Base-by-base conservation (phyloP, 2,113 vertebrate species). In the Gnathonemus longibarbis region DNA sequence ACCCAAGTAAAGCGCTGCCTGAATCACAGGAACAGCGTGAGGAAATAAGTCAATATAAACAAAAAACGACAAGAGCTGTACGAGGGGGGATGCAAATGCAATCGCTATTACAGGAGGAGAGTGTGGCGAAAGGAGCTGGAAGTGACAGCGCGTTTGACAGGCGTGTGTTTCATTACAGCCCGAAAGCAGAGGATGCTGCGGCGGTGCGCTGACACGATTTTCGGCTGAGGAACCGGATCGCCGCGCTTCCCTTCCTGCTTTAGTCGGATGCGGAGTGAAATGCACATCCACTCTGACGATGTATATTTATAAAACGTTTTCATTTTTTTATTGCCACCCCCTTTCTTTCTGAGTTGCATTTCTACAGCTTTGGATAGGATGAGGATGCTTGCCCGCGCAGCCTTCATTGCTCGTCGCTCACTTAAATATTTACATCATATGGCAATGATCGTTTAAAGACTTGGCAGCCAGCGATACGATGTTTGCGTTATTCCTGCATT, bases 31-130 rank as follows among this genome's bases (percentile, higher is more conserved):
- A 46, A 53, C 83, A 93, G 90, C 80, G 0, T 85, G 88, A 91
- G 91, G 88, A 91, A 92, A 93, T 62, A 85, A 91, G 66, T 35
- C 91, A 66, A 89, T 42, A 89, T 92, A 91, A 93, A 90, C 90
- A 91, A 70, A 84, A 88, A 91, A 88, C 46, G 87, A 24, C 3
- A 6, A n/a, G 70, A 90, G 90, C 66, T 90, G 90, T 62, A 89
- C 84, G 89, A 89, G 91, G 50, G 31, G 56, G 39, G n/a, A 24
- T 80, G 11, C 42, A 7, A 66, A n/a, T 3, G 21, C 87, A 11
- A 35, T 15, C 31, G 74, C 35, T 39, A 42, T 80, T n/a, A 17
- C 74, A 19, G 74, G 35, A 42, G 74, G 10, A 5, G 74, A 80
- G 74, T 42, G 74, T 19, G 31, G 74, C 66, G 66, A 74, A 74